These are phyloP conservation scores for Drosophila nikananu DNA, from an alignment of 1,140 invertebrate genomes.

Conservation along the genomic window DNA sequence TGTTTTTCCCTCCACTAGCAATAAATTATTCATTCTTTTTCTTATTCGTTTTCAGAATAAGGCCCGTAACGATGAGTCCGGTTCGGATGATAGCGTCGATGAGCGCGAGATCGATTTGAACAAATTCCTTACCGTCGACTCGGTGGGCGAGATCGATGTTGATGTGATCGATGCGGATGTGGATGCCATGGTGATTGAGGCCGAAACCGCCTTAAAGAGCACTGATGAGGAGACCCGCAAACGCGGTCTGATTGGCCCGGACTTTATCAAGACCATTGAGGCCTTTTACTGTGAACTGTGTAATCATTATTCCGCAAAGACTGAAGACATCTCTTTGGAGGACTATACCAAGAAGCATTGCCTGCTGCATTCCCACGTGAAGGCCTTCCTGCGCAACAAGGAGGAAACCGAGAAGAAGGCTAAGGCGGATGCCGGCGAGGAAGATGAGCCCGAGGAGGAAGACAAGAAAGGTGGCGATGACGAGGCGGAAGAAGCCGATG, in stretches of 20 bases:
- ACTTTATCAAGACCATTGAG: slow-evolving; percentile 91
- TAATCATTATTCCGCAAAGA: slow-evolving; percentile 89
- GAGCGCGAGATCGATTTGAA: slow-evolving; percentile 92
- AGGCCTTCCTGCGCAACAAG: slow-evolving; percentile 90
- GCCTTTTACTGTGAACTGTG: slow-evolving; percentile 91
- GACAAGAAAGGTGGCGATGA: slow-evolving; percentile 40
- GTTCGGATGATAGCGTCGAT: slow-evolving; percentile 88
- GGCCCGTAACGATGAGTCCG: slow-evolving; percentile 85
- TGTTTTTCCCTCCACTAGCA: too few species aligned
- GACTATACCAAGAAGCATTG: slow-evolving; percentile 89
- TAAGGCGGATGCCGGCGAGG: slow-evolving; percentile 68
- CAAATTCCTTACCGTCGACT: slow-evolving; percentile 93
- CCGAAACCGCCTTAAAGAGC: slow-evolving; percentile 86
- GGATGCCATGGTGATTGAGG: slow-evolving; percentile 74
- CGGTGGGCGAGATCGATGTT: slow-evolving; percentile 93
- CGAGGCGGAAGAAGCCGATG: slow-evolving; percentile 49
- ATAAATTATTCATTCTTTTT: neutral
- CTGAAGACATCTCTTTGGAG: slow-evolving; percentile 87
- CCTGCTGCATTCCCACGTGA: slow-evolving; percentile 89
- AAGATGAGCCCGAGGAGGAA: slow-evolving; percentile 44
- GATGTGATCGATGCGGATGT: slow-evolving; percentile 82
- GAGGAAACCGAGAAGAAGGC: slow-evolving; percentile 89
- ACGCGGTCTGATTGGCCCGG: slow-evolving; percentile 91
- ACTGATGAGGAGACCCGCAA: slow-evolving; percentile 89
- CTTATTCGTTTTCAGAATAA: slow-evolving; percentile 86